A percentile compares a stretch with the other conserved stretches of the same genome.
phyloP scores from a whole-genome alignment of 53 echinoderm and acorn worm genomes.

The Luidia sarsii region DNA sequence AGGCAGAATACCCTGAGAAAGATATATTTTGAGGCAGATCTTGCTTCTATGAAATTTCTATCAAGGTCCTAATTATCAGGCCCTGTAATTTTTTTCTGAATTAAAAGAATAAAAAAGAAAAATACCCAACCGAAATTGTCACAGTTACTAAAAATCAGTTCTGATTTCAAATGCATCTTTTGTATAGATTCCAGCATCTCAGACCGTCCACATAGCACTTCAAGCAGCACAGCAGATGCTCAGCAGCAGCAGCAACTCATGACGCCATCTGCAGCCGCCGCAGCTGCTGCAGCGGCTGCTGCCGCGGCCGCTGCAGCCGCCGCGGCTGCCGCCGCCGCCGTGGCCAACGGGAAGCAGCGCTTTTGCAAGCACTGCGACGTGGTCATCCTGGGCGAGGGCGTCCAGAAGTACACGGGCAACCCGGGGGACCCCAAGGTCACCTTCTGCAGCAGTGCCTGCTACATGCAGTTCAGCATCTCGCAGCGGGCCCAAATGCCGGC shows the following conservation, averaged over 20 bases:
- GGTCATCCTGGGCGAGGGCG: constrained; percentile 85
- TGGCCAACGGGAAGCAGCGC: constrained; percentile 25
- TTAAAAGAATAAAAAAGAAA: too few species aligned
- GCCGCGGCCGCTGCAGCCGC: neutral
- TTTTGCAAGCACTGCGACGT: constrained; percentile 98
- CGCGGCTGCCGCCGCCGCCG: neutral
- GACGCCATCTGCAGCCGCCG: too few species aligned
- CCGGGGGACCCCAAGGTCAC: constrained; percentile 64
- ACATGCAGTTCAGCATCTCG: constrained; percentile 96
- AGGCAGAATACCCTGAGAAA: too few species aligned
- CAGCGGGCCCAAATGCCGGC: constrained; percentile 71
- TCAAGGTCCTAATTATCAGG: too few species aligned
- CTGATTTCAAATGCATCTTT: neutral
- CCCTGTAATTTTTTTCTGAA: too few species aligned
- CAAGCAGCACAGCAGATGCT: constrained; percentile 5
- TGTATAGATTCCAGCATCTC: constrained; percentile 41
- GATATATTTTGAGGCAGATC: too few species aligned
- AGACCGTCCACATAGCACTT: constrained; percentile 41
- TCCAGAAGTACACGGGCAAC: constrained; percentile 71
- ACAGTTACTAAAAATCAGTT: neutral
- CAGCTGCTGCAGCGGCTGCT: too few species aligned
- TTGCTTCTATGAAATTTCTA: too few species aligned
- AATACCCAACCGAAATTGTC: too few species aligned
- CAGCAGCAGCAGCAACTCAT: constrained; percentile 36
- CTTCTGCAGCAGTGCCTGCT: constrained; percentile 93